phyloP scores from a whole-genome alignment of 2,888 invertebrate genomes.

The Balanococcus diminutus region DNA sequence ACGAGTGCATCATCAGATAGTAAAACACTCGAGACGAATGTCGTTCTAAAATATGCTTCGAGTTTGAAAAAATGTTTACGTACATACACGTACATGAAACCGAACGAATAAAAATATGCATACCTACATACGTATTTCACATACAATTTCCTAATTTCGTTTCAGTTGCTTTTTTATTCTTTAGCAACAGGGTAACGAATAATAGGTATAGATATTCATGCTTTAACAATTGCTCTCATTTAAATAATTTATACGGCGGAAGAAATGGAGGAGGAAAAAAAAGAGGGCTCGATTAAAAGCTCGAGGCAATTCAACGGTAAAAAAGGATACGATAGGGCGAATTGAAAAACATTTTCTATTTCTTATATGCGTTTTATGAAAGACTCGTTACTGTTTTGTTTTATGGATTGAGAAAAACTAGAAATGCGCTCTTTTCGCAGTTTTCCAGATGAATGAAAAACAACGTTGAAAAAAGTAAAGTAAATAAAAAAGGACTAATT shows the following conservation, averaged over 20 bases:
- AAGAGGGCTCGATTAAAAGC: background rate
- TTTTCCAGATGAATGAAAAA: background rate
- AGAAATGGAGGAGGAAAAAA: background rate
- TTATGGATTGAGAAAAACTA: background rate
- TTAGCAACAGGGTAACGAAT: background rate
- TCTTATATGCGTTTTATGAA: background rate
- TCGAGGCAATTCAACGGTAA: conserved; percentile 2
- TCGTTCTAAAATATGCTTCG: background rate
- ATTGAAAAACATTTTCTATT: conserved; percentile 10
- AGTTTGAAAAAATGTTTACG: background rate
- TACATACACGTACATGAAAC: background rate
- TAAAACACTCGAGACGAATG: too few relatives aligned
- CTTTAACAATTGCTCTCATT: conserved; percentile 18
- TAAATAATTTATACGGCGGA: background rate
- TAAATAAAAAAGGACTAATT: background rate
- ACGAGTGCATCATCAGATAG: too few relatives aligned
- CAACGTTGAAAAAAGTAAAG: background rate
- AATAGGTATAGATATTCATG: conserved; percentile 7
- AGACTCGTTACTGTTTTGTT: background rate
- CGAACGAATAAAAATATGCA: background rate
- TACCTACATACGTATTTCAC: background rate
- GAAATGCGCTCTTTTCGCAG: background rate
- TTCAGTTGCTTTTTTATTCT: background rate
- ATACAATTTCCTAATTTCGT: conserved; percentile 22
- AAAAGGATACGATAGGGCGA: background rate